Conservation (phyloP, 1,140 invertebrate genomes). For the Polyergus mexicanus region DNA sequence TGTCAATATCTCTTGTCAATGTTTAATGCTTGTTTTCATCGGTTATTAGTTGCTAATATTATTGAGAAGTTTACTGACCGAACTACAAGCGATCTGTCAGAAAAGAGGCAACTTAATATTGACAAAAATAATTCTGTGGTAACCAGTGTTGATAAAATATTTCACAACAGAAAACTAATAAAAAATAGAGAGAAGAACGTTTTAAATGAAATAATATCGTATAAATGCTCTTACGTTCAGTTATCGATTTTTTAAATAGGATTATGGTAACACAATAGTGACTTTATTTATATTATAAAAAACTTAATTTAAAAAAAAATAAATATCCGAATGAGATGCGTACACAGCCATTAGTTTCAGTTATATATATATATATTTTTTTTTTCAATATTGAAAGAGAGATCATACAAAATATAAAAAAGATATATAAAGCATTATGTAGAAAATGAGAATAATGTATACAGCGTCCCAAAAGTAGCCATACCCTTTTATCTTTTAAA, state of each 20-base stretch:
- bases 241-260: neutral
- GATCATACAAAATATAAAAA: too few species aligned
- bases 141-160: neutral
- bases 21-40: neutral
- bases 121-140: slow-evolving; percentile 12
- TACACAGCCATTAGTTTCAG: neutral
- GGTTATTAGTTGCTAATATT: neutral
- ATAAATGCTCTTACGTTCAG: neutral
- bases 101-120: neutral
- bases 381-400: neutral
- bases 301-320: neutral
- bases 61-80: neutral
- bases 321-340: neutral
- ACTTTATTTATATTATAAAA: neutral
- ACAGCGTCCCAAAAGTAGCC: too few species aligned
- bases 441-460: too few species aligned
- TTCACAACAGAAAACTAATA: neutral
- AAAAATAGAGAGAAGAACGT: neutral
- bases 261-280: neutral
- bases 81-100: neutral
- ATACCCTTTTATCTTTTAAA: too few species aligned
- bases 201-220: neutral
- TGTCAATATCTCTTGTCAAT: neutral
- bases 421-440: too few species aligned
- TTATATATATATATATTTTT: neutral